Percentiles rank a stretch among this genome's conserved stretches.
Evolutionary conservation across 2,888 invertebrate species (phyloP).

Genomic region (Caenorhabditis becei): DNA sequence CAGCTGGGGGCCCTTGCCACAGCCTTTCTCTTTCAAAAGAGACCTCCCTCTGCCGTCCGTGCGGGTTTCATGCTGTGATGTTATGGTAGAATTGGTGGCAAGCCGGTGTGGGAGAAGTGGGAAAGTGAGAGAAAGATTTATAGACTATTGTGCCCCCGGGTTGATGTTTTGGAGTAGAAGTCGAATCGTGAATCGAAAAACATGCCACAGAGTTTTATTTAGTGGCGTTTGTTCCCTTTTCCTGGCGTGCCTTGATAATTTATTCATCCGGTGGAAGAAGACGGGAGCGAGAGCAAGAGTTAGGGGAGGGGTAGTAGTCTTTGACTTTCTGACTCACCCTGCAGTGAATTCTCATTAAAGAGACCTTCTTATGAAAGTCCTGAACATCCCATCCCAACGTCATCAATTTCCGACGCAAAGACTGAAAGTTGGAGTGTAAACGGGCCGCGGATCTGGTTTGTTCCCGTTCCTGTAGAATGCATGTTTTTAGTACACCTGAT

Average conservation of each 20-base stretch:
- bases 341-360: background rate
- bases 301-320: conserved; percentile 34
- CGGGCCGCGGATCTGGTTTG: conserved; percentile 35
- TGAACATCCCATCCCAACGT: conserved; percentile 7
- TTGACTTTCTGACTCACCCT: conserved; percentile 40
- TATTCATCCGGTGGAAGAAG: conserved; percentile 44
- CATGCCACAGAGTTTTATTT: conserved; percentile 46
- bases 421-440: conserved; percentile 21
- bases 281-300: background rate
- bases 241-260: conserved; percentile 47
- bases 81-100: conserved; percentile 38
- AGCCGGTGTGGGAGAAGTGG: conserved; percentile 13
- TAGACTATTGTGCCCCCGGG: conserved; percentile 46
- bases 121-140: conserved; percentile 50
- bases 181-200: conserved; percentile 34
- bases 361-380: no score
- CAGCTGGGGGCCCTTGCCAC: conserved; percentile 31
- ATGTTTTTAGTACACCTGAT: conserved; percentile 41
- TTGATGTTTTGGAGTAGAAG: conserved; percentile 22
- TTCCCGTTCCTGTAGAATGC: conserved; percentile 12
- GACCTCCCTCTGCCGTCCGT: background rate
- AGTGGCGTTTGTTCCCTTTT: conserved; percentile 30
- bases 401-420: conserved; percentile 5
- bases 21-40: conserved; percentile 21
- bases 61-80: conserved; percentile 25